Evolutionary conservation across 2,888 invertebrate genomes (phyloP), one percentile per base, ranked within the genome.

Genomic region (Pachydiplax longipennis): DNA sequence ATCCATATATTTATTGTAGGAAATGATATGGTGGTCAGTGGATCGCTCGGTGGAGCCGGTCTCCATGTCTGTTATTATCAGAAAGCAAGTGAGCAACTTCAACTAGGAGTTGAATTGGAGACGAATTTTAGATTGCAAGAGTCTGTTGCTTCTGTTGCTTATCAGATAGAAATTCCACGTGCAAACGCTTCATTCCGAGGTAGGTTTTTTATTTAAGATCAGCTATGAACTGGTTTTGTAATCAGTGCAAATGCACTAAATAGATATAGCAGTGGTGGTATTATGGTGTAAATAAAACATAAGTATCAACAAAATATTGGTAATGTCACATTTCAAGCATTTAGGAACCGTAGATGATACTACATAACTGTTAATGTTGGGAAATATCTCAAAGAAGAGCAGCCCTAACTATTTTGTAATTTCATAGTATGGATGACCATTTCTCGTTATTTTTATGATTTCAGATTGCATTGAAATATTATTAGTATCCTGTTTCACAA

Each of bases 81-180:
- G 93, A 98, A 97, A 94, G 97, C 98, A 92, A 98, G 97, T 94
- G 98, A 98, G 93, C 98, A 98, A 93, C 94, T 98, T 92, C 96
- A 98, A 95, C 95, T 99, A 92, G 99, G 99, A 90, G 98, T 98
- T 0, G 99, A 99, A 94, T 96, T 99, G 92, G 99, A 99, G 94
- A 97, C 99, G 10, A 98, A 98, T 93, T 96, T 98, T 93, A 95
- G 98, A 93, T 96, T 98, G 94, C 97, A 98, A 94, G 99, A 99
- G 94, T 97, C 98, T 1, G 96, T 97, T 8, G 98, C 98, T 91
- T 97, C 98, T 5, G 95, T 99, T 92, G 99, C 97, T 18, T 99
- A 99, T 94, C 99, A 99, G 94, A 96, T 98, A 92, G 99, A 99
- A 94, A 95, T 99, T 93, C 99, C 99, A 82, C 98, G 98, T 94